Evolutionary conservation across 2,888 invertebrate species (phyloP).

Genomic region (Caenorhabditis panamensis): DNA sequence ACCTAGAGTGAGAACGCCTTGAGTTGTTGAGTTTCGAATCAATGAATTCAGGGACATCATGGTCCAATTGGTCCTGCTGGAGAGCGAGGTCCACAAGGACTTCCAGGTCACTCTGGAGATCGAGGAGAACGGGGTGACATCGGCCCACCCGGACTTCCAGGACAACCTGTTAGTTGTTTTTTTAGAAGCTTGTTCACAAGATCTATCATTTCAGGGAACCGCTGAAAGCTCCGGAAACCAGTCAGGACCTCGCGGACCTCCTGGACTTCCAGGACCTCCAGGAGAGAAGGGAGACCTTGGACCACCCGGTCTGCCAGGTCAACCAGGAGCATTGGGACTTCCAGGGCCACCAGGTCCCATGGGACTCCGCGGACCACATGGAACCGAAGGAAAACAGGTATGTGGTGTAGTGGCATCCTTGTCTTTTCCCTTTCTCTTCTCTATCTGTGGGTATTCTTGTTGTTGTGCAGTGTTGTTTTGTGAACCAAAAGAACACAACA

Average conservation of each 20-base stretch:
- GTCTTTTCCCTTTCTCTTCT: slow-evolving; percentile 28
- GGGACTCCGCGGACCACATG: slow-evolving; percentile 74
- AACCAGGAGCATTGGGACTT: slow-evolving; percentile 76
- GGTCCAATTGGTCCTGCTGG: slow-evolving; percentile 64
- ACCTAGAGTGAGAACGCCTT: slow-evolving; percentile 62
- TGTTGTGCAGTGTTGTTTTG: slow-evolving; percentile 40
- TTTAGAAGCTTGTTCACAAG: background rate
- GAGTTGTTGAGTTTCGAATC: background rate
- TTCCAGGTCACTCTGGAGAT: slow-evolving; percentile 78
- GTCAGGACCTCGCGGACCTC: slow-evolving; percentile 69
- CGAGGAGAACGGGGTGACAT: slow-evolving; percentile 79
- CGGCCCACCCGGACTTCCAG: slow-evolving; percentile 78
- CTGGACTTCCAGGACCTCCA: slow-evolving; percentile 72
- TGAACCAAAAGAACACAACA: slow-evolving; percentile 30
- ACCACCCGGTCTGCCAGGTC: slow-evolving; percentile 70
- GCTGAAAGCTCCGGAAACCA: slow-evolving; percentile 57
- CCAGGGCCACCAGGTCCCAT: slow-evolving; percentile 77
- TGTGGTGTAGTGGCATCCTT: slow-evolving; percentile 50
- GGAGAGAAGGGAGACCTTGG: slow-evolving; percentile 77
- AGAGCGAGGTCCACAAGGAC: slow-evolving; percentile 75
- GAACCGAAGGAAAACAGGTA: slow-evolving; percentile 75
- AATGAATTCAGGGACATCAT: slow-evolving; percentile 40
- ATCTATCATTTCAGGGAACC: slow-evolving; percentile 41
- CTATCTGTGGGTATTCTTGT: slow-evolving; percentile 13
- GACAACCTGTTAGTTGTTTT: slow-evolving; percentile 66